A percentile compares a stretch with the other conserved stretches of the same genome.
Evolutionary conservation across 2,113 vertebrate genomes (phyloP).

Genomic region (Corvus cornix): DNA sequence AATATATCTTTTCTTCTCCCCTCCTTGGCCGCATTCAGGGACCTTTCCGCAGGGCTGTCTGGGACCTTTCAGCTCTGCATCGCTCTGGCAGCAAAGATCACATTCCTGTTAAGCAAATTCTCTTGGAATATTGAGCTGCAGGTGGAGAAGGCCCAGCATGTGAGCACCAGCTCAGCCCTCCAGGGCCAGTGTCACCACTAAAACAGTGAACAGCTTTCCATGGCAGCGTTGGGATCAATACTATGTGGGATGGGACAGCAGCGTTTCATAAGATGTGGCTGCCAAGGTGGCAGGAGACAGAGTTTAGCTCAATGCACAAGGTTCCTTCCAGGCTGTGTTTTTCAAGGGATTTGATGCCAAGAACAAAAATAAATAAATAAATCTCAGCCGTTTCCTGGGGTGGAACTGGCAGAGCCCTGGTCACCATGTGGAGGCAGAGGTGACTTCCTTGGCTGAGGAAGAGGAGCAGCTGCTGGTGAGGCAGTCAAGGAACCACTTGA

Average conservation of each 20-base stretch:
- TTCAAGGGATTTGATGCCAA: not conserved
- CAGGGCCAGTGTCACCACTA: not conserved
- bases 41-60: not conserved
- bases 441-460: not conserved
- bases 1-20: not conserved
- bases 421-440: not conserved
- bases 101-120: not conserved
- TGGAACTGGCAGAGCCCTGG: not conserved
- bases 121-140: conserved; percentile 5
- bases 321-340: not conserved
- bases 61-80: not conserved
- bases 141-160: not conserved
- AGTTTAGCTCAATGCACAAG: not conserved
- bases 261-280: not conserved
- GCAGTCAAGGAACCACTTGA: not conserved
- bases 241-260: not conserved
- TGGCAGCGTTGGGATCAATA: not conserved
- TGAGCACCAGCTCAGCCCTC: not conserved
- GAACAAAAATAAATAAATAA: not conserved
- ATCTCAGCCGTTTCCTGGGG: not conserved
- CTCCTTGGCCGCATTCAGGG: not conserved
- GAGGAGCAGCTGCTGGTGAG: not conserved
- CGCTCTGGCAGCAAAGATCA: not conserved
- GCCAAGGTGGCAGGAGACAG: not conserved
- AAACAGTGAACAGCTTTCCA: not conserved